Percentiles rank a stretch among this genome's conserved stretches.
Conservation (phyloP, 2,888 invertebrate species). For the Peribatodes rhomboidaria region DNA sequence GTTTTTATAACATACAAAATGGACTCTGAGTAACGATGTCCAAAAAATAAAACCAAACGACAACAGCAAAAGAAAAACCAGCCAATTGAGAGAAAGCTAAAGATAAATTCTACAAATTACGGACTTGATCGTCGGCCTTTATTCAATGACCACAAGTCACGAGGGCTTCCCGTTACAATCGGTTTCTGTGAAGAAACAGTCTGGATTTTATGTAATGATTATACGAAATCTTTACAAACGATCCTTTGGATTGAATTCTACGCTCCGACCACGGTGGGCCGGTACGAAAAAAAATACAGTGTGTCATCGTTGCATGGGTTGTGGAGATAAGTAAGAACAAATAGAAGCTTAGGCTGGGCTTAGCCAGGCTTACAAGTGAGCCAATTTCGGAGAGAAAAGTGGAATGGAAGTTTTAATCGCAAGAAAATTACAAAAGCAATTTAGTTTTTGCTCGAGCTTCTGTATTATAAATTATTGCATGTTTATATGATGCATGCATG, state of each 20-base stretch:
- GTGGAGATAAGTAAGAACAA: too few species aligned
- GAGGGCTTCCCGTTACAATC: slow-evolving; percentile 30
- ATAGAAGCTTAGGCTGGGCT: too few species aligned
- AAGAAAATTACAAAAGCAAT: too few species aligned
- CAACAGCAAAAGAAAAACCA: neutral
- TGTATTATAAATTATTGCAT: too few species aligned
- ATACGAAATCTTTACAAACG: slow-evolving; percentile 7
- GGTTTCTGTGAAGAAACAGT: slow-evolving; percentile 23
- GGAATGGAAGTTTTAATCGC: too few species aligned
- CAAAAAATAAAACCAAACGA: neutral
- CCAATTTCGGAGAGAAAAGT: too few species aligned
- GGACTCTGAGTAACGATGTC: neutral
- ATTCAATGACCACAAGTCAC: slow-evolving; percentile 32
- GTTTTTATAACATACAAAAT: too few species aligned
- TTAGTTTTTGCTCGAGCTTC: too few species aligned
- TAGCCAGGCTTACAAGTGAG: too few species aligned
- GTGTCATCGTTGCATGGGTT: neutral
- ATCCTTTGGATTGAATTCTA: neutral
- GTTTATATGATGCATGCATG: too few species aligned
- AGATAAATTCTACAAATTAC: slow-evolving; percentile 33
- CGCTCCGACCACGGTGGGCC: neutral
- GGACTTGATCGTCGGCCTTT: slow-evolving; percentile 20
- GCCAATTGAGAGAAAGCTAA: slow-evolving; percentile 17
- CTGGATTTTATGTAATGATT: slow-evolving; percentile 22
- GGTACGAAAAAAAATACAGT: neutral